Evolutionary conservation across 1,140 invertebrate genomes (phyloP).

Genomic region (Cotesia vestalis): DNA sequence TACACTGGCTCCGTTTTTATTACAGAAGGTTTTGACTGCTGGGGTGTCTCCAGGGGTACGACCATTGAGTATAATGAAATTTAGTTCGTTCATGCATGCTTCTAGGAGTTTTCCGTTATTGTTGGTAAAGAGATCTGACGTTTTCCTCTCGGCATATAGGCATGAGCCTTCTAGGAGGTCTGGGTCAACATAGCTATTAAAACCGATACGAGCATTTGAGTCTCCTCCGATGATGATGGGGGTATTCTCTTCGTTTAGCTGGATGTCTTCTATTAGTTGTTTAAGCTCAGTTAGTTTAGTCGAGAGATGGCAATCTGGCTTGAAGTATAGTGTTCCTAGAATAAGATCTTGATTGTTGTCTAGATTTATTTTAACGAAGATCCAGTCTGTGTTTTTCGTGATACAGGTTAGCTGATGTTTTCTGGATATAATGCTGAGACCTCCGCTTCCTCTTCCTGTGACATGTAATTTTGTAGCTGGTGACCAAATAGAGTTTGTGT

Average conservation of each 20-base stretch:
- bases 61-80: conserved; percentile 23
- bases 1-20: too few relatives aligned
- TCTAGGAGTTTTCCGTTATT: neutral
- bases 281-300: neutral
- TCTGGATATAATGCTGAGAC: too few relatives aligned
- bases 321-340: neutral
- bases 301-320: neutral
- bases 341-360: neutral
- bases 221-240: neutral
- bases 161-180: neutral
- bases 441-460: too few relatives aligned
- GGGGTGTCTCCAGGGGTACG: conserved; percentile 4
- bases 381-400: too few relatives aligned
- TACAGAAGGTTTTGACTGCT: too few relatives aligned
- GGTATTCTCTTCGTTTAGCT: neutral
- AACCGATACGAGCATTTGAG: neutral
- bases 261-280: neutral
- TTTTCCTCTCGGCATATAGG: neutral
- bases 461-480: too few relatives aligned
- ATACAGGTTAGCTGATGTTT: too few relatives aligned
- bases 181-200: neutral
- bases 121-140: neutral
- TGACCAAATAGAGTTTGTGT: too few relatives aligned
- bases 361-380: too few relatives aligned
- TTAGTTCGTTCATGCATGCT: neutral